These are phyloP conservation scores for Proteles cristata DNA, from an alignment of 2,113 vertebrate species.

Conservation along the genomic window DNA sequence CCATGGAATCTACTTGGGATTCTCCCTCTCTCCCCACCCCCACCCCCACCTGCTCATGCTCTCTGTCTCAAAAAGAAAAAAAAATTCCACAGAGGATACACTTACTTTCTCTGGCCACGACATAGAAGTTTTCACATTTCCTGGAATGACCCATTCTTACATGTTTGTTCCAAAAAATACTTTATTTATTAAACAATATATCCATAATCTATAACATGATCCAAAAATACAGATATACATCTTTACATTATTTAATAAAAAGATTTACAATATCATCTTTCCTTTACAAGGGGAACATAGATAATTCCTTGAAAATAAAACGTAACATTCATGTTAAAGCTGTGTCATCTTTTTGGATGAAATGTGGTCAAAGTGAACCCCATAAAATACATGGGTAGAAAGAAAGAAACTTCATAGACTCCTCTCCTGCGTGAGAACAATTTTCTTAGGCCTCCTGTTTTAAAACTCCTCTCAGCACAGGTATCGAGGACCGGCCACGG, in stretches of 20 bases:
- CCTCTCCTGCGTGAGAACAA: background rate
- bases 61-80: too few species aligned
- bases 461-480: background rate
- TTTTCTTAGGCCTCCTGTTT: background rate
- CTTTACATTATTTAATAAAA: slow-evolving; percentile 85
- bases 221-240: slow-evolving; percentile 90
- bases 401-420: background rate
- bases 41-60: too few species aligned
- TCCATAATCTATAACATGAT: slow-evolving; percentile 83
- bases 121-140: background rate
- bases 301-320: slow-evolving; percentile 77
- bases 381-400: background rate
- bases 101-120: background rate
- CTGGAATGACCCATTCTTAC: background rate
- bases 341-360: slow-evolving; percentile 59
- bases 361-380: slow-evolving; percentile 67
- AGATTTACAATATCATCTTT: slow-evolving; percentile 82
- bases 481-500: background rate
- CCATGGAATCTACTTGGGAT: too few species aligned
- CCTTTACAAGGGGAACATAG: slow-evolving; percentile 81
- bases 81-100: too few species aligned
- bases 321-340: slow-evolving; percentile 68
- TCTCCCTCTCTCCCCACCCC: too few species aligned
- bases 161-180: slow-evolving; percentile 87
- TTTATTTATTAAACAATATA: slow-evolving; percentile 90